phyloP scores from a whole-genome alignment of 2,113 vertebrate genomes.

The Varanus komodoensis region DNA sequence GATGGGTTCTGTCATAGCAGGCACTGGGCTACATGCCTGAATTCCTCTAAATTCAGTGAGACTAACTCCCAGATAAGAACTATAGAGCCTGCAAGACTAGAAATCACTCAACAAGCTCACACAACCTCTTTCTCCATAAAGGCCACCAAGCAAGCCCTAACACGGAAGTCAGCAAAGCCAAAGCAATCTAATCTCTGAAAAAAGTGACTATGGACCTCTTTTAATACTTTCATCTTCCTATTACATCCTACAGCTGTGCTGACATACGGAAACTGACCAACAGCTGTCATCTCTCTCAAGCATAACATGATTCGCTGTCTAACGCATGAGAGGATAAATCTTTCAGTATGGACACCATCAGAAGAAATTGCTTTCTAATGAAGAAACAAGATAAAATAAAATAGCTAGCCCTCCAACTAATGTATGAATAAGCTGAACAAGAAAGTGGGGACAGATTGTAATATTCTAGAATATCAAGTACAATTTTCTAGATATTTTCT shows the following conservation, averaged over 20 bases:
- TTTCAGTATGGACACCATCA: slow-evolving; percentile 21
- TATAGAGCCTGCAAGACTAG: background rate
- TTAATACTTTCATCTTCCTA: slow-evolving; percentile 24
- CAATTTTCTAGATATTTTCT: background rate
- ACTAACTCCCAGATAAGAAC: background rate
- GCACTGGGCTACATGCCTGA: no score
- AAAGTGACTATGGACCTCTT: background rate
- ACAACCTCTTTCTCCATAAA: background rate
- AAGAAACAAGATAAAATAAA: slow-evolving; percentile 9
- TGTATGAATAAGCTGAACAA: background rate
- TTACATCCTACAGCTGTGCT: slow-evolving; percentile 36
- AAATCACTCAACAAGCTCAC: slow-evolving; percentile 1
- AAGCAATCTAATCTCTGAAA: slow-evolving; percentile 20
- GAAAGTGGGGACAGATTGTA: background rate
- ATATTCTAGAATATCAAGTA: background rate
- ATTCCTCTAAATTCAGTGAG: background rate
- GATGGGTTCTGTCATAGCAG: no score
- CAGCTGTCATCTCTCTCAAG: slow-evolving; percentile 34
- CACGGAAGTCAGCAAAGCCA: background rate
- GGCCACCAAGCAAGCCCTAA: slow-evolving; percentile 15
- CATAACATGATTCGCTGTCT: slow-evolving; percentile 27
- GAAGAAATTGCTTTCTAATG: slow-evolving; percentile 9
- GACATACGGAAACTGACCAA: slow-evolving; percentile 36
- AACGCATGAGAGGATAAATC: slow-evolving; percentile 11
- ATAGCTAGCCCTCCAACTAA: background rate